A percentile compares a stretch with the other conserved stretches of the same genome.
Conservation (phyloP, 2,113 vertebrate species). For the Rhabdornis inornatus region DNA sequence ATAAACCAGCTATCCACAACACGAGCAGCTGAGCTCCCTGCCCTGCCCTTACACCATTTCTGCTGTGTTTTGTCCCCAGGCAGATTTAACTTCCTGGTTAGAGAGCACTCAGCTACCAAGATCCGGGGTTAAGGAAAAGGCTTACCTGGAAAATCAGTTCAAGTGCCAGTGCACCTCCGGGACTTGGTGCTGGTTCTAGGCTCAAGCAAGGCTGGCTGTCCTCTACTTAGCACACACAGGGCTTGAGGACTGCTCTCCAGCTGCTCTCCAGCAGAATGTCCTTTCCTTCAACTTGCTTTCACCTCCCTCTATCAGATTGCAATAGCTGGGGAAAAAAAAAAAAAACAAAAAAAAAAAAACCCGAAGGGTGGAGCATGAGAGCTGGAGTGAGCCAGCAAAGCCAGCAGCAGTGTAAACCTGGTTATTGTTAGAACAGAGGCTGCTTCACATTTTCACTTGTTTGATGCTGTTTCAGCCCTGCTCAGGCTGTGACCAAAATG, state of each 20-base stretch:
- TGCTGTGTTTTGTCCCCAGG: not conserved
- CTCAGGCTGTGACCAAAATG: not conserved
- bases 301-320: not conserved
- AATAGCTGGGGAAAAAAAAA: not conserved
- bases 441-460: not conserved
- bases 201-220: not conserved
- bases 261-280: not conserved
- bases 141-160: slow-evolving; percentile 42
- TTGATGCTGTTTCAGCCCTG: not conserved
- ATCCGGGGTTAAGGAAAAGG: not conserved
- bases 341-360: not conserved
- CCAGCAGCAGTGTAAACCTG: not conserved
- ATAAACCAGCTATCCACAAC: not conserved
- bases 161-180: not conserved
- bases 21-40: not conserved
- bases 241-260: not conserved
- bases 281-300: not conserved
- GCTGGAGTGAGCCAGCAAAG: not conserved
- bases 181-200: not conserved
- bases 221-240: not conserved
- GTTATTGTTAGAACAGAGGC: not conserved
- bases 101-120: not conserved
- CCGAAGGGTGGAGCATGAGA: slow-evolving; percentile 4
- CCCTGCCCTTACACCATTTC: not conserved
- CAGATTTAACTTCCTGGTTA: slow-evolving; percentile 10